Evolutionary conservation across 1,140 invertebrate genomes (phyloP).

Genomic region (Papilio dardanus): DNA sequence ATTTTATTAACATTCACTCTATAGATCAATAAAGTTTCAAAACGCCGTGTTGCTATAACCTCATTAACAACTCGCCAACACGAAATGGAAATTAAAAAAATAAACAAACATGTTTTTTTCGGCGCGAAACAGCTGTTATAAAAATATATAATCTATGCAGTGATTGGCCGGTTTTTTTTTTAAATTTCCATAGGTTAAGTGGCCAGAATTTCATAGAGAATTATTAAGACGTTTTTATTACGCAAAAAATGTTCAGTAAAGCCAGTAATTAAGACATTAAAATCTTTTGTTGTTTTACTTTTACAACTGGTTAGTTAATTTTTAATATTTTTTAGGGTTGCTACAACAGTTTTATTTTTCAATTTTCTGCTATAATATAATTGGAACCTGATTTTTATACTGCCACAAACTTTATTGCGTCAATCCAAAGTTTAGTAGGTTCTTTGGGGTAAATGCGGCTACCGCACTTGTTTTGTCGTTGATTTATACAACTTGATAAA

Average conservation of each 20-base stretch:
- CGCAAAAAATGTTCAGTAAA: conserved; percentile 1
- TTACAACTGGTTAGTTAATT: conserved; percentile 1
- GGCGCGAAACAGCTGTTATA: conserved; percentile 33
- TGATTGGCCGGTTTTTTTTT: conserved; percentile 30
- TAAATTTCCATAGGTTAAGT: conserved; percentile 10
- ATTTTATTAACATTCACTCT: conserved; percentile 3
- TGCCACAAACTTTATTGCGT: background rate
- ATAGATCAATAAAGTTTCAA: conserved; percentile 29
- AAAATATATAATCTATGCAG: conserved; percentile 37
- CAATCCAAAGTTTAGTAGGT: background rate
- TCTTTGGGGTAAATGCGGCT: background rate
- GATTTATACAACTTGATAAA: conserved; percentile 27
- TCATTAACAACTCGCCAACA: conserved; percentile 27
- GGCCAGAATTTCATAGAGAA: conserved; percentile 32
- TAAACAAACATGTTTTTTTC: conserved; percentile 32
- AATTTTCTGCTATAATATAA: background rate
- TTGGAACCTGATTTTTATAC: background rate
- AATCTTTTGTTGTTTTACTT: conserved; percentile 7
- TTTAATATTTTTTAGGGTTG: conserved; percentile 16
- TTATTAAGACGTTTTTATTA: conserved; percentile 30
- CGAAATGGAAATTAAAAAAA: conserved; percentile 36
- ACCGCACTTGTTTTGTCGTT: background rate
- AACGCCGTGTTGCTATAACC: conserved; percentile 1
- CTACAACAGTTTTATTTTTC: background rate
- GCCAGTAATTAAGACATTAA: conserved; percentile 30